A percentile compares a stretch with the other conserved stretches of the same genome.
Conservation (phyloP, 2,113 vertebrate genomes). For the Ammodytes dubius region DNA sequence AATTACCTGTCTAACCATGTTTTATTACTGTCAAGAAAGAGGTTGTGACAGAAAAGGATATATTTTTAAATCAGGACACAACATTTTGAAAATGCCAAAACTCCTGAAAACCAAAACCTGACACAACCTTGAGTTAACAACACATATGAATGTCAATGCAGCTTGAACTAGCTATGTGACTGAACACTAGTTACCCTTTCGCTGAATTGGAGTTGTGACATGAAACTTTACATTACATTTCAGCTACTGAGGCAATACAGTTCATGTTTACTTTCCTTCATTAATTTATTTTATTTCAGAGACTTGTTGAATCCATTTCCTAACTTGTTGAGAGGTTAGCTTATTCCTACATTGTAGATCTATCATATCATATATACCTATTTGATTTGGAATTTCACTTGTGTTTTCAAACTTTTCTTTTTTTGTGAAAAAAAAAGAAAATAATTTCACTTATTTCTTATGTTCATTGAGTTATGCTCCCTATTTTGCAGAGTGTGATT, state of each 20-base stretch:
- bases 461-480: background rate
- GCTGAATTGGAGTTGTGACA: background rate
- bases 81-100: background rate
- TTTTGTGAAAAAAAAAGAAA: too few species aligned
- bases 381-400: background rate
- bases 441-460: background rate
- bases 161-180: background rate
- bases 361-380: background rate
- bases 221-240: background rate
- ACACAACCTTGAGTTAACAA: background rate
- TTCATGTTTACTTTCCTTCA: background rate
- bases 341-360: background rate
- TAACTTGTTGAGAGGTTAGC: background rate
- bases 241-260: background rate
- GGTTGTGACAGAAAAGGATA: background rate
- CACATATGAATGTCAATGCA: background rate
- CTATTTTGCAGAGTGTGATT: constrained; percentile 23
- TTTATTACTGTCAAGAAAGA: background rate
- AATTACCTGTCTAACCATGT: constrained; percentile 46
- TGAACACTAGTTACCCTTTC: background rate
- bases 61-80: background rate
- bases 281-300: background rate
- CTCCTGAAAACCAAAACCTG: background rate
- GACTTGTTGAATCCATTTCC: background rate
- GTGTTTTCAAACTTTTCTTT: too few species aligned